A percentile compares a stretch with the other conserved stretches of the same genome.
These are phyloP conservation scores for Mamestra configurata DNA, from an alignment of 1,140 invertebrate genomes.

Conservation along the genomic window DNA sequence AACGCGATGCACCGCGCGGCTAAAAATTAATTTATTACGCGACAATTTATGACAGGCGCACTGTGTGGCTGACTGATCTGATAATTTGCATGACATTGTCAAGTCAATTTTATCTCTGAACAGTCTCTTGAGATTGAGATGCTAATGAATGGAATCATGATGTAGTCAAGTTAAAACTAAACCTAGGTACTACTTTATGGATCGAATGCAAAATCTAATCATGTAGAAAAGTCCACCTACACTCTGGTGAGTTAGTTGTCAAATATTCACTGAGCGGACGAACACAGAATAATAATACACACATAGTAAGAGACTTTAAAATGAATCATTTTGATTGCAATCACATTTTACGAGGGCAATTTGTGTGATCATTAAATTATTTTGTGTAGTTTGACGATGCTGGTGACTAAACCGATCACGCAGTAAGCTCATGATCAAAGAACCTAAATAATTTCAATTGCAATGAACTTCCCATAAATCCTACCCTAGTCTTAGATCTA, in stretches of 20 bases:
- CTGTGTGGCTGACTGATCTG: constrained; percentile 24
- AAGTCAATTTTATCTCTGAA: constrained; percentile 5
- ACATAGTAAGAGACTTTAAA: not conserved
- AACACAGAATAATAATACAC: too few species aligned
- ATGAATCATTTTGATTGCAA: not conserved
- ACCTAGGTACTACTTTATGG: too few species aligned
- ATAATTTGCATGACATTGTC: constrained; percentile 35
- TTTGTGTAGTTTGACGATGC: not conserved
- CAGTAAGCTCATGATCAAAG: constrained; percentile 8
- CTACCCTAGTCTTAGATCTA: constrained; percentile 10
- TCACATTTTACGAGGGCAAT: not conserved
- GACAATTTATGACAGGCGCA: constrained; percentile 39
- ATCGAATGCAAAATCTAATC: too few species aligned
- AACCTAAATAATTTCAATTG: constrained; percentile 16
- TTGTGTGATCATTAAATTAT: not conserved
- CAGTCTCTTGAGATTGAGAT: not conserved
- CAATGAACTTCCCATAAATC: constrained; percentile 38
- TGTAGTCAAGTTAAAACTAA: too few species aligned
- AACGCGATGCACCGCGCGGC: constrained; percentile 32
- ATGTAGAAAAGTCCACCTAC: too few species aligned
- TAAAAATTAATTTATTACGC: constrained; percentile 57
- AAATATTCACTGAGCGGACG: too few species aligned
- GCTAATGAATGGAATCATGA: not conserved
- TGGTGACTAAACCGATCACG: constrained; percentile 18
- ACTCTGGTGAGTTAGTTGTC: too few species aligned